Conservation (phyloP, 2,113 vertebrate species). For the Copsychus sechellarum region DNA sequence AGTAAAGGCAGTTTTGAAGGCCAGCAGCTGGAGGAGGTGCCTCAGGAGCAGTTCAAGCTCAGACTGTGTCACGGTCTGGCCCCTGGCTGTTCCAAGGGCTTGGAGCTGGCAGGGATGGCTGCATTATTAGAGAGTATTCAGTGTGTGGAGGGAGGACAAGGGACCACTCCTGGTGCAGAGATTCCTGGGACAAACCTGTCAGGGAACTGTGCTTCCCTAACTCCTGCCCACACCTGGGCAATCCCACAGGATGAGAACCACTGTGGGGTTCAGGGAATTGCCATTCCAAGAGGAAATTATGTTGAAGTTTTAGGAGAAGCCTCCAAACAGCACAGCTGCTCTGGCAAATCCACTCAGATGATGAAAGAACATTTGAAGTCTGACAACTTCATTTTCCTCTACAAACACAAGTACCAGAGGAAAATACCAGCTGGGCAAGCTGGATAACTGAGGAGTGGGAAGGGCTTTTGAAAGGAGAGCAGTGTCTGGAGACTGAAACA, state of each 20-base stretch:
- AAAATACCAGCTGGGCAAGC: neutral
- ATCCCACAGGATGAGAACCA: neutral
- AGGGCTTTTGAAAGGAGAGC: neutral
- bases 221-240: neutral
- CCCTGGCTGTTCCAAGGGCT: neutral
- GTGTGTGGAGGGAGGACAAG: neutral
- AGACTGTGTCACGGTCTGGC: neutral
- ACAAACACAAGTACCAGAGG: neutral
- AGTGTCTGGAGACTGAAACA: neutral
- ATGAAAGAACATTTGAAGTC: neutral
- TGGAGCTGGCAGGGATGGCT: neutral
- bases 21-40: neutral
- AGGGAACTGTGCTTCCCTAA: neutral
- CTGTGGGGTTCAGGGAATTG: neutral
- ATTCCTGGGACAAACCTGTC: neutral
- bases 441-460: neutral
- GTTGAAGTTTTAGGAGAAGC: neutral
- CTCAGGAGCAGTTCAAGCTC: neutral
- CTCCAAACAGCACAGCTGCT: neutral
- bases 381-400: neutral
- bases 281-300: neutral
- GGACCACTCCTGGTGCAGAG: neutral
- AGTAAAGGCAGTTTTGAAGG: neutral
- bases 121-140: neutral
- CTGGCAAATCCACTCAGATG: neutral